Conservation (phyloP, 2,113 vertebrate genomes). For the Zapornia atra region DNA sequence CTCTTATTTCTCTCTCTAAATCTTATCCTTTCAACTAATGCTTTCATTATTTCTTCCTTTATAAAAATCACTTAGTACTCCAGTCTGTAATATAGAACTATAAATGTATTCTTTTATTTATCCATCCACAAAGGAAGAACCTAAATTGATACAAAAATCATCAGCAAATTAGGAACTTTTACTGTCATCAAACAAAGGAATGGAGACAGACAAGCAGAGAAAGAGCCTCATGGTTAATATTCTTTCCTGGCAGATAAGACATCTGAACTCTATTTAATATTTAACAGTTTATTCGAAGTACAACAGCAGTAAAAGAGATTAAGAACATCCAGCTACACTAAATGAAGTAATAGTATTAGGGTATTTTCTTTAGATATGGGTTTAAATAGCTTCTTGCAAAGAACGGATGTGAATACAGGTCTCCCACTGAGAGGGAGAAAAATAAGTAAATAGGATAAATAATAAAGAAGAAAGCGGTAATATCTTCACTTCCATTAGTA, state of each 20-base stretch:
- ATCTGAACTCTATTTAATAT: conserved; percentile 3
- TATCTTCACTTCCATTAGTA: neutral
- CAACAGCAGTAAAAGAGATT: neutral
- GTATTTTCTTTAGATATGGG: neutral
- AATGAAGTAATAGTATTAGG: neutral
- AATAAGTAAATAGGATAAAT: neutral
- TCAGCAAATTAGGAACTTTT: neutral
- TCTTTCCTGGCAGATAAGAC: neutral
- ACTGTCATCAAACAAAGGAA: neutral
- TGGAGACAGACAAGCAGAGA: neutral
- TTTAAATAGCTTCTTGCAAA: neutral
- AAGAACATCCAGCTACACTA: neutral
- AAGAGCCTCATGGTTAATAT: neutral
- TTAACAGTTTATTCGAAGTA: neutral
- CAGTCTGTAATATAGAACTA: neutral
- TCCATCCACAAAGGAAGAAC: neutral
- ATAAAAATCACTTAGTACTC: neutral
- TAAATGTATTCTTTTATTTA: neutral
- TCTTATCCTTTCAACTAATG: neutral
- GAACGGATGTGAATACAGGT: neutral
- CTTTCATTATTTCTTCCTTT: neutral
- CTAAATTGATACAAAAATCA: neutral
- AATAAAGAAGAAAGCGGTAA: neutral
- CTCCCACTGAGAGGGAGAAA: neutral
- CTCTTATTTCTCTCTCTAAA: neutral